Evolutionary conservation across 92 coral and sea anemone genomes (phyloP).

Genomic region (Epizoanthus rinbou): DNA sequence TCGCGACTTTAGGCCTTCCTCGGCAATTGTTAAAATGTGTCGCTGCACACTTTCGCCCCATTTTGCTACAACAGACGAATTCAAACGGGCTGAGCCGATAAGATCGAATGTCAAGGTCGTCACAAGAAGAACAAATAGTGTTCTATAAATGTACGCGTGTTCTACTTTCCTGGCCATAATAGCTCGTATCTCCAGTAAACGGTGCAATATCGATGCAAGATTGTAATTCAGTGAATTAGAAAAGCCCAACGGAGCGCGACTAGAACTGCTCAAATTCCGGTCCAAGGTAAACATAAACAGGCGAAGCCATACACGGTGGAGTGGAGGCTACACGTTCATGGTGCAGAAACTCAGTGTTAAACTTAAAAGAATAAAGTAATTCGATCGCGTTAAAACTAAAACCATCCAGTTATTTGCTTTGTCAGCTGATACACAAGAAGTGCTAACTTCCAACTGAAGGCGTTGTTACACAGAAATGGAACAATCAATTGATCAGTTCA

Average conservation of each 20-base stretch:
- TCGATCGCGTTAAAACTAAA: too few species aligned
- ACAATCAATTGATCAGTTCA: too few species aligned
- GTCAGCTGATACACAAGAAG: neutral
- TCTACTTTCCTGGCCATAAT: conserved; percentile 10
- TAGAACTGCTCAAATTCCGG: too few species aligned
- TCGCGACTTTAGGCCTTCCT: conserved; percentile 86
- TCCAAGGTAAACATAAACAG: too few species aligned
- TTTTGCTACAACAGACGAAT: conserved; percentile 56
- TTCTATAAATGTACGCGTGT: conserved; percentile 4
- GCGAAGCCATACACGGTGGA: too few species aligned
- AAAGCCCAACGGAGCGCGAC: conserved; percentile 24
- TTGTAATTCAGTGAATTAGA: neutral
- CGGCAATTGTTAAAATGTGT: conserved; percentile 79
- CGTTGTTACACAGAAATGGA: too few species aligned
- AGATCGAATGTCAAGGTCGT: conserved; percentile 5
- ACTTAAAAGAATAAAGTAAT: too few species aligned
- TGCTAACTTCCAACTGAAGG: too few species aligned
- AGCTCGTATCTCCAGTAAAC: neutral
- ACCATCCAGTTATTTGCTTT: too few species aligned
- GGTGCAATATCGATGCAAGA: neutral
- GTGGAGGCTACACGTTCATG: too few species aligned
- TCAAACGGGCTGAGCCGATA: conserved; percentile 49
- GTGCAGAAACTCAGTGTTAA: too few species aligned
- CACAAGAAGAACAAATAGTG: neutral
- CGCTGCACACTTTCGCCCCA: conserved; percentile 90